phyloP scores from a whole-genome alignment of 2,113 vertebrate species.

The Cheilinus undulatus region DNA sequence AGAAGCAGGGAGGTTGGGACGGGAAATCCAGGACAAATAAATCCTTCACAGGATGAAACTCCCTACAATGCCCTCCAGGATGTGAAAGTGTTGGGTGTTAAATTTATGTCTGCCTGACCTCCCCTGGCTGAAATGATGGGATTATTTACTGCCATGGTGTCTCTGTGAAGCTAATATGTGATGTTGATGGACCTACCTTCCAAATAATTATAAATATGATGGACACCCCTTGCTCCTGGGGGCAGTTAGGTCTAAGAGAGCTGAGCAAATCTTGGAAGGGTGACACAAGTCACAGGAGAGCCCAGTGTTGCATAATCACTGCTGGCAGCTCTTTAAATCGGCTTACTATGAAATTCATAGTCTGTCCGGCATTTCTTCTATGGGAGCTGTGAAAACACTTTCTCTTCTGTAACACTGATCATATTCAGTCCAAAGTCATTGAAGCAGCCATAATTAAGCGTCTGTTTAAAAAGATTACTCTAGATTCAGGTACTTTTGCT shows the following conservation, averaged over 20 bases:
- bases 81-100: conserved; percentile 60
- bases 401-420: background rate
- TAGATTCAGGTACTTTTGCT: too few relatives aligned
- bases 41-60: conserved; percentile 66
- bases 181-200: conserved; percentile 57
- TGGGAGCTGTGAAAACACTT: conserved; percentile 26
- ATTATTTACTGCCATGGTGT: conserved; percentile 71
- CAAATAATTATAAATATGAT: conserved; percentile 71
- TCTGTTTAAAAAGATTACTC: too few relatives aligned
- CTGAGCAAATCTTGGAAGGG: conserved; percentile 64
- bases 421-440: too few relatives aligned
- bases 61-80: conserved; percentile 59
- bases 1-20: background rate
- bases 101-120: conserved; percentile 69
- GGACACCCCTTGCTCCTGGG: conserved; percentile 61
- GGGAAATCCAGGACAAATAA: conserved; percentile 48
- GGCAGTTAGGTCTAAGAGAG: conserved; percentile 61
- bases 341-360: conserved; percentile 50
- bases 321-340: conserved; percentile 68
- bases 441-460: too few relatives aligned
- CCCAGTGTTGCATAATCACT: conserved; percentile 58
- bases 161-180: conserved; percentile 62
- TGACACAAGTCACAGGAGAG: conserved; percentile 64
- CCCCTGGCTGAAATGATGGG: conserved; percentile 66
- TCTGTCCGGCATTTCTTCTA: conserved; percentile 19